Evolutionary conservation across 2,888 invertebrate species (phyloP).

Genomic region (Andrena flavipes): DNA sequence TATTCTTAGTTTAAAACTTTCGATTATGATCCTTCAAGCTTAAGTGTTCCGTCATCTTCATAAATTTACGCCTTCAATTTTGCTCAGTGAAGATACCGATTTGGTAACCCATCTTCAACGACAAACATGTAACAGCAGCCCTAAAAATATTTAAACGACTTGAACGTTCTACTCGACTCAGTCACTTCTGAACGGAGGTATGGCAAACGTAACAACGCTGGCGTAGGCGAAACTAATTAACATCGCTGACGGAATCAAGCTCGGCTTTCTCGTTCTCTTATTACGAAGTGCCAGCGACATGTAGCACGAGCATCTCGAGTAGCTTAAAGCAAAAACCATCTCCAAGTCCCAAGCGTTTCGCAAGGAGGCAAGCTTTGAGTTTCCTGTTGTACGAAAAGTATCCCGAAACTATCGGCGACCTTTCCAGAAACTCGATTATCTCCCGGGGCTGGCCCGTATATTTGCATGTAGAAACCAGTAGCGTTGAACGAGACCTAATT

Average conservation of each 20-base stretch:
- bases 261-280: neutral
- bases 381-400: neutral
- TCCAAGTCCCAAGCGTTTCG: conserved; percentile 12
- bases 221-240: neutral
- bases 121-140: too few species aligned
- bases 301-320: conserved; percentile 28
- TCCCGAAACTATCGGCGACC: neutral
- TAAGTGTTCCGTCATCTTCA: neutral
- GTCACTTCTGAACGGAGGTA: neutral
- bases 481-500: neutral
- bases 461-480: neutral
- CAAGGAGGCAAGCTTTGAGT: conserved; percentile 1
- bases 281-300: conserved; percentile 26
- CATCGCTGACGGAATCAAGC: neutral
- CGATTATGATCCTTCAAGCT: neutral
- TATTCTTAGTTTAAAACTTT: neutral
- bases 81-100: neutral
- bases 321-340: conserved; percentile 22
- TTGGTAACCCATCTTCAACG: too few species aligned
- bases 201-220: neutral
- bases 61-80: neutral
- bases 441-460: neutral
- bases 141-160: neutral
- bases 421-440: neutral
- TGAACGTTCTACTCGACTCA: neutral